These are phyloP conservation scores for Nysson spinosus DNA, from an alignment of 2,888 invertebrate genomes.

Conservation along the genomic window DNA sequence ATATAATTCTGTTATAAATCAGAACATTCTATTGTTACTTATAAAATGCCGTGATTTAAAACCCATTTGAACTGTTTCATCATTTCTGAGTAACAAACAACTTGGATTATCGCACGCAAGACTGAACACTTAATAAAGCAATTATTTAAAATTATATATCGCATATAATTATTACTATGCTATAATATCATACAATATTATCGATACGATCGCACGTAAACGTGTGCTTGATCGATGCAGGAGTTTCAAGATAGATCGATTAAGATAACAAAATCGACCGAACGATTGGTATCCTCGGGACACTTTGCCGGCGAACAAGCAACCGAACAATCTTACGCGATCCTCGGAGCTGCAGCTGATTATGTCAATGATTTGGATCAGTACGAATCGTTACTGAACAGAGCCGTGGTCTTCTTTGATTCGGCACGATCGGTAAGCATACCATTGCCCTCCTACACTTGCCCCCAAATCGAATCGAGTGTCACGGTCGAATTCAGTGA, in stretches of 20 bases:
- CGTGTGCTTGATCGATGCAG: conserved; percentile 68
- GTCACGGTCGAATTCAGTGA: not conserved
- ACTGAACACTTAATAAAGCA: too few relatives aligned
- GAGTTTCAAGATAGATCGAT: conserved; percentile 86
- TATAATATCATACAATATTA: too few relatives aligned
- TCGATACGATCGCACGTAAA: too few relatives aligned
- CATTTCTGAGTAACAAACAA: too few relatives aligned
- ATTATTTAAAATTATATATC: too few relatives aligned
- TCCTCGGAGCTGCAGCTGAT: conserved; percentile 83
- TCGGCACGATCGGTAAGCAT: conserved; percentile 82
- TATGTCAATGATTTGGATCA: conserved; percentile 86
- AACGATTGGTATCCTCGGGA: conserved; percentile 84
- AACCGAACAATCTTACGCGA: conserved; percentile 82
- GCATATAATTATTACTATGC: too few relatives aligned
- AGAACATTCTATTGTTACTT: too few relatives aligned
- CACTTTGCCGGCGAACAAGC: conserved; percentile 85
- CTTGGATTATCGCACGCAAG: too few relatives aligned
- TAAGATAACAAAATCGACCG: conserved; percentile 87
- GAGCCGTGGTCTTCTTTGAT: conserved; percentile 86
- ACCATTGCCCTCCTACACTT: conserved; percentile 14
- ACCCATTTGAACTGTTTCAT: too few relatives aligned
- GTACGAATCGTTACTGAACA: conserved; percentile 83
- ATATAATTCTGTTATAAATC: too few relatives aligned
- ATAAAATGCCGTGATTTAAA: too few relatives aligned
- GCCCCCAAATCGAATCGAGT: not conserved